Percentiles rank a stretch among this genome's conserved stretches.
Conservation (phyloP, 2,888 invertebrate genomes). For the Globia sparganii region DNA sequence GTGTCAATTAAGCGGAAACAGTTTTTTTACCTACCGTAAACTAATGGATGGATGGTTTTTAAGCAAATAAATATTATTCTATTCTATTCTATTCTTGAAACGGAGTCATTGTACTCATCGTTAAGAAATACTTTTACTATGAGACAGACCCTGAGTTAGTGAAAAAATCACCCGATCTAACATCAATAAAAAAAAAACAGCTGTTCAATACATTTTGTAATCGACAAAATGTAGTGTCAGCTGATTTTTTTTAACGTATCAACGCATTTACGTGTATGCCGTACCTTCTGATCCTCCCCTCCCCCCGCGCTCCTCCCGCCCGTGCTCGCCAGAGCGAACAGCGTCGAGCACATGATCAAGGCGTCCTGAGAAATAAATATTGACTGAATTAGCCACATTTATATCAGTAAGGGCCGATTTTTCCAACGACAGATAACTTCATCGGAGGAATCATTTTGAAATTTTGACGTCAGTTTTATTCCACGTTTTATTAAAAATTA, state of each 20-base stretch:
- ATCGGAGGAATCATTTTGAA: too few species aligned
- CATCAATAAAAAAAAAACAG: too few species aligned
- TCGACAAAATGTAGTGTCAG: not conserved
- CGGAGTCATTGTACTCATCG: not conserved
- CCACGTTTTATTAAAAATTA: too few species aligned
- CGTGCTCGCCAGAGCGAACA: slow-evolving; percentile 94
- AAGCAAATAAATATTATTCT: too few species aligned
- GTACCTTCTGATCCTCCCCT: slow-evolving; percentile 93
- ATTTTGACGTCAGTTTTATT: too few species aligned
- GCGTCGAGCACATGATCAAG: slow-evolving; percentile 93
- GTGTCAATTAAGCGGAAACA: too few species aligned
- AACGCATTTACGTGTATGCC: not conserved
- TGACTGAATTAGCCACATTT: too few species aligned
- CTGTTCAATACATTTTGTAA: not conserved
- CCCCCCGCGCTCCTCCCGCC: slow-evolving; percentile 90
- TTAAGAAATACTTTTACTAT: not conserved
- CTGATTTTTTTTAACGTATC: not conserved
- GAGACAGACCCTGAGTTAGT: not conserved
- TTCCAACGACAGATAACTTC: too few species aligned
- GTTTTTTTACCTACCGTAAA: not conserved
- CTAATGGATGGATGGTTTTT: too few species aligned
- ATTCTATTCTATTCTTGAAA: too few species aligned
- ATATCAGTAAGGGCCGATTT: too few species aligned
- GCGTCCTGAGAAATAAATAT: slow-evolving; percentile 91
- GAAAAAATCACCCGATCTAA: not conserved